Conservation (phyloP, 2,888 invertebrate genomes). For the Sarcophaga caerulescens region DNA sequence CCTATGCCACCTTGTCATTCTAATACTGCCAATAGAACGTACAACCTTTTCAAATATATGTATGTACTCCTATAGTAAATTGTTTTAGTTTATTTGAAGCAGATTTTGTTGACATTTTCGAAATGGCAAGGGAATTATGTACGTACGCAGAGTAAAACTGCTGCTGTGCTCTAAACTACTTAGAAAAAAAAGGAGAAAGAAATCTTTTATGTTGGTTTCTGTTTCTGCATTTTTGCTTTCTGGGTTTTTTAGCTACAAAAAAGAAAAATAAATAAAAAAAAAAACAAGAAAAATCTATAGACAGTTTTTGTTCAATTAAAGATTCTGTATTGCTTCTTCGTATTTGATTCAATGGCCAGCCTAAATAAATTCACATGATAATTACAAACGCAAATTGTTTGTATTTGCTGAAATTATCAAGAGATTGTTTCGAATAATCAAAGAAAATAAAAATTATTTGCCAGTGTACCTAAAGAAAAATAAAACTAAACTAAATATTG, state of each 20-base stretch:
- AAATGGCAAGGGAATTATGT: background rate
- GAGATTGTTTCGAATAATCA: constrained; percentile 19
- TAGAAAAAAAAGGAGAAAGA: background rate
- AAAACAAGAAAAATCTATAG: background rate
- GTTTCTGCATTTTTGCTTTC: background rate
- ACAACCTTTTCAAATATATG: constrained; percentile 21
- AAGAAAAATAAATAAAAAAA: constrained; percentile 2
- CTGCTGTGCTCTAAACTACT: background rate
- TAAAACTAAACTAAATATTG: background rate
- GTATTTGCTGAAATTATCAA: constrained; percentile 69
- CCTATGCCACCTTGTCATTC: background rate
- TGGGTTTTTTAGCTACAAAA: constrained; percentile 12
- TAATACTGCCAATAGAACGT: background rate
- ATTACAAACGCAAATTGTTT: constrained; percentile 70
- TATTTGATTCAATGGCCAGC: constrained; percentile 48
- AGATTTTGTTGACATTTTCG: constrained; percentile 52
- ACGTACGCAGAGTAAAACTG: constrained; percentile 7
- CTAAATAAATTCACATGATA: constrained; percentile 67
- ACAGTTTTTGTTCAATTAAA: constrained; percentile 1
- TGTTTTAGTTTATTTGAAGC: background rate
- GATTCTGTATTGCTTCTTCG: constrained; percentile 24
- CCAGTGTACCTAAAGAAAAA: constrained; percentile 11
- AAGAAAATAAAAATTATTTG: background rate
- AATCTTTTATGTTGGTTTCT: background rate
- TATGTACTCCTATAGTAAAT: background rate